Evolutionary conservation across 2,888 invertebrate species (phyloP), one percentile per base, ranked within the genome.

Genomic region (Drosophila seclusa): DNA sequence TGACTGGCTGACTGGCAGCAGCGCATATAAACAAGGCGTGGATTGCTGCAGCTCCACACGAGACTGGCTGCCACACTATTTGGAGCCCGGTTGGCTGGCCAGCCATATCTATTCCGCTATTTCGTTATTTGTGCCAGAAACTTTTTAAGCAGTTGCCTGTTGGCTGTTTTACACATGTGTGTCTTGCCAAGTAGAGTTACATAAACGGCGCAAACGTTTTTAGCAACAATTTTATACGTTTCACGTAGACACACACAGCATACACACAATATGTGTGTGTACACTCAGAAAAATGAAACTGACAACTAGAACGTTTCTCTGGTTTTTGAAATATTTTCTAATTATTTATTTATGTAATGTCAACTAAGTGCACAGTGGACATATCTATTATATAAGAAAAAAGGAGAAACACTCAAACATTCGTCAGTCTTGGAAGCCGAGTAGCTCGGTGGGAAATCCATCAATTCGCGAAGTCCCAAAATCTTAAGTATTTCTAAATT

Each of bases 131-230:
- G 48, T 78, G 82, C 69, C 79, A 66, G 71, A 78, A 89, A 87
- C 83, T 83, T 88, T 82, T 86, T 76, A 88, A 85, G 83, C 90
- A 88, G 70, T 71, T 84, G 76, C 62, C 70, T 61, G 67, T 61
- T 66, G 68, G 62, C 54, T 52, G 45, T 36, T 34, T 53, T 31
- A 36, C 66, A 65, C 45, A n/a, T 59, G 27, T 34, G 21, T 27
- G 36, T 60, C 49, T 21, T 54, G 29, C 49, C 64, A 65, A 62
- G 65, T 62, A 61, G 60, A 71, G 62, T 80, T 80, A 80, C 77
- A 71, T 78, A 87, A 71, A 63, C 61, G 62, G 58, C 52, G 59
- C 49, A 63, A 57, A 52, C 42, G 42, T 21, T 67, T 60, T 74
- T 38, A 42, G 60, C 58, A 57, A 63, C 59, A 68, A 68, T 59